Percentiles rank a stretch among this genome's conserved stretches.
phyloP scores from a whole-genome alignment of 2,113 vertebrate genomes.

The Ellobius talpinus region DNA sequence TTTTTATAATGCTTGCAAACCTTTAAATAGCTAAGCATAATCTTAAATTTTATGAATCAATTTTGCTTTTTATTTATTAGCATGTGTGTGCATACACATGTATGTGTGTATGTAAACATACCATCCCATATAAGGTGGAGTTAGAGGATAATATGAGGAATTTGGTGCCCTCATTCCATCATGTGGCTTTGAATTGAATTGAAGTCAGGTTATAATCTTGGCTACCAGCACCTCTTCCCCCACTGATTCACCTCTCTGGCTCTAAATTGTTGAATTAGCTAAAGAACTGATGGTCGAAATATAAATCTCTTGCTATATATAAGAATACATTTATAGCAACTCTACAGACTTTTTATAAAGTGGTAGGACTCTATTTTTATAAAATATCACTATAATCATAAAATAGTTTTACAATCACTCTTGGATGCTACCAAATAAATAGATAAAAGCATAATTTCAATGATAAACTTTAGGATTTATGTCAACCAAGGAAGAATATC shows the following conservation, averaged over 20 bases:
- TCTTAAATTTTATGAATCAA: constrained; percentile 17
- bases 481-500: constrained; percentile 5
- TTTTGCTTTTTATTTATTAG: background rate
- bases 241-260: background rate
- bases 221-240: background rate
- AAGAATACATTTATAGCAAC: background rate
- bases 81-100: background rate
- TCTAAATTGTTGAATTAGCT: background rate
- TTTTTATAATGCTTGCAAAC: background rate
- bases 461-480: constrained; percentile 36
- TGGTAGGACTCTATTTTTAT: background rate
- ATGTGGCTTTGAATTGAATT: background rate
- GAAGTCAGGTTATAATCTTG: background rate
- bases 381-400: background rate
- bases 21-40: background rate
- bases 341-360: background rate
- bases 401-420: background rate
- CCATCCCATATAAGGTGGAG: background rate
- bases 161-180: background rate
- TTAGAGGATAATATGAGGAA: background rate
- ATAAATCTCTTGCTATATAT: background rate
- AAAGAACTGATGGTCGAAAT: background rate
- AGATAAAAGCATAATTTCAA: background rate
- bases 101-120: background rate
- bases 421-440: background rate